phyloP scores from a whole-genome alignment of 1,140 invertebrate genomes.

The Trypoxylus dichotomus region DNA sequence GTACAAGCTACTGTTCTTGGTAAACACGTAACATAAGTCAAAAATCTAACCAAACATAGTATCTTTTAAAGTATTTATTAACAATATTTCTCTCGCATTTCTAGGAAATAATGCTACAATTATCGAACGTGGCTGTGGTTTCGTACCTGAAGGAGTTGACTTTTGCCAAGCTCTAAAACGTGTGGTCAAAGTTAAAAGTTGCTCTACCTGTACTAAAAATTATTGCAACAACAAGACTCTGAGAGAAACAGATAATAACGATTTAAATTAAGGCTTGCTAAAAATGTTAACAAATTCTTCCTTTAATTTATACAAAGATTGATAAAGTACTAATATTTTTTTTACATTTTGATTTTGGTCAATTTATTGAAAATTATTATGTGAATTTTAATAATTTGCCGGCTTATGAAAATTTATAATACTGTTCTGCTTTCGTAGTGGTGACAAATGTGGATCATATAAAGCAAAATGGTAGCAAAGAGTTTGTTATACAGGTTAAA shows the following conservation, averaged over 20 bases:
- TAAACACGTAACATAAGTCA: background rate
- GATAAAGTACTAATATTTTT: background rate
- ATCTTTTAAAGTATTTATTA: background rate
- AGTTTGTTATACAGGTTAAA: no score
- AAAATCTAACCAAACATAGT: background rate
- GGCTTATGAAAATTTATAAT: no score
- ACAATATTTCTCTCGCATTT: background rate
- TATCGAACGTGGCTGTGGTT: background rate
- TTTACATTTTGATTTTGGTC: background rate
- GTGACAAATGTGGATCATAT: no score
- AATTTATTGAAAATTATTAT: no score
- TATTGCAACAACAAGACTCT: background rate
- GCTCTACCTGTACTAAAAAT: background rate
- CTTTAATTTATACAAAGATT: background rate
- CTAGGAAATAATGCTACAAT: background rate
- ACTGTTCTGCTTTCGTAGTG: no score
- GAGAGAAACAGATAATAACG: background rate
- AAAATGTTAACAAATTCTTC: background rate
- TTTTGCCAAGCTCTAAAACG: background rate
- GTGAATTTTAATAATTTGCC: no score
- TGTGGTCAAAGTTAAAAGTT: background rate
- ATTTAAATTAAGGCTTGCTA: background rate
- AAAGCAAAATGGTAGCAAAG: no score
- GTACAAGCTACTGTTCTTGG: background rate
- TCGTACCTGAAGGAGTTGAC: background rate